Percentiles rank a stretch among this genome's conserved stretches.
phyloP scores from a whole-genome alignment of 1,140 invertebrate species.

The Pachypeltis micranthus region DNA sequence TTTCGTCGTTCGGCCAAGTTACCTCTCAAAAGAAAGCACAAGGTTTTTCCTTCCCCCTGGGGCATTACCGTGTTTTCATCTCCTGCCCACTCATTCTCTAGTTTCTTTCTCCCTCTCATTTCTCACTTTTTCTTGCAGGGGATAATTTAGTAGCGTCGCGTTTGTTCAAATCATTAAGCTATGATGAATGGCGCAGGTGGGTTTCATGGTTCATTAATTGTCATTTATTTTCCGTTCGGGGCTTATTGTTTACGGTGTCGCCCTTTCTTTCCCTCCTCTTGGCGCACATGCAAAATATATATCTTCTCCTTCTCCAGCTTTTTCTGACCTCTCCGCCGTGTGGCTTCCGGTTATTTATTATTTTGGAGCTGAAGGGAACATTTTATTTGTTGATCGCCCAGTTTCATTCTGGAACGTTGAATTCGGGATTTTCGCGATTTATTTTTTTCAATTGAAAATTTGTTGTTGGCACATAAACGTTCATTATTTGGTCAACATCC shows the following conservation, averaged over 20 bases:
- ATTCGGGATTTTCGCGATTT: too few species aligned
- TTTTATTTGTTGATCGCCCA: too few species aligned
- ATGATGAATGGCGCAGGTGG: constrained; percentile 1
- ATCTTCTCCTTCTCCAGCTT: not conserved
- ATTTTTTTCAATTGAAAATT: too few species aligned
- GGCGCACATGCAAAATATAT: not conserved
- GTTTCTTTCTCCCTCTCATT: not conserved
- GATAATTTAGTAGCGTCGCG: not conserved
- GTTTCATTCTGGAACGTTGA: too few species aligned
- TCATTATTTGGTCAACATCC: too few species aligned
- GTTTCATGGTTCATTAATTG: constrained; percentile 1
- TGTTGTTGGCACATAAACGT: too few species aligned
- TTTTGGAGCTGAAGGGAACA: too few species aligned
- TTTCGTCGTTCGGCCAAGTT: too few species aligned
- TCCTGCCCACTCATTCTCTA: not conserved
- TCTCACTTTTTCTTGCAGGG: not conserved
- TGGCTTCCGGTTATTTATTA: not conserved
- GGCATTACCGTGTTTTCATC: not conserved
- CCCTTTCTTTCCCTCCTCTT: not conserved
- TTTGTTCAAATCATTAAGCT: constrained; percentile 7
- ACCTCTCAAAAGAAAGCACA: too few species aligned
- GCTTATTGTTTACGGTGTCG: not conserved
- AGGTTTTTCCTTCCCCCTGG: not conserved
- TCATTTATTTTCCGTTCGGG: not conserved
- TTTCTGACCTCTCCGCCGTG: too few species aligned